phyloP scores from a whole-genome alignment of 2,113 vertebrate species.

The Tiliqua scincoides region DNA sequence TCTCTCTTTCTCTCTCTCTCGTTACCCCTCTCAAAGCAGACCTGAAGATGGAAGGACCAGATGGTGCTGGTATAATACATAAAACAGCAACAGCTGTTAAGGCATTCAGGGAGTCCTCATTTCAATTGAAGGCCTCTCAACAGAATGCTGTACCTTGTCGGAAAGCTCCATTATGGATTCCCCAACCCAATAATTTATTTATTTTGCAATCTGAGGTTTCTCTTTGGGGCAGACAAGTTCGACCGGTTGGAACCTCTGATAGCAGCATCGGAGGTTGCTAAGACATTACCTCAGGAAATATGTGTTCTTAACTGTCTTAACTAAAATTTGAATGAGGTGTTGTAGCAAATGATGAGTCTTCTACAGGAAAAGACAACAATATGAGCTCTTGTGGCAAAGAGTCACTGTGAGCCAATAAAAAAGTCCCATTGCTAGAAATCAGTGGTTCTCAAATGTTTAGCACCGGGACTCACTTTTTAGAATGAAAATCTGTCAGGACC shows the following conservation, averaged over 20 bases:
- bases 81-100: constrained; percentile 36
- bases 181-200: neutral
- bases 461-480: no score
- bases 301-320: neutral
- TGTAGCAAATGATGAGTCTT: neutral
- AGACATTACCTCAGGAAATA: rapidly evolving
- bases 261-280: neutral
- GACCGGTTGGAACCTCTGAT: neutral
- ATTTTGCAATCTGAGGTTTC: neutral
- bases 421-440: no score
- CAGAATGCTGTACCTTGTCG: neutral
- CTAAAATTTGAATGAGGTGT: neutral
- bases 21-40: constrained; percentile 12
- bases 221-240: neutral
- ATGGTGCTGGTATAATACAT: constrained; percentile 25
- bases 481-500: no score
- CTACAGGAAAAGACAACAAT: neutral
- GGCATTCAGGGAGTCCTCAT: neutral
- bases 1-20: no score
- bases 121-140: constrained; percentile 8
- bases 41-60: neutral
- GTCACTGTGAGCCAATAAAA: no score
- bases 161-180: rapidly evolving
- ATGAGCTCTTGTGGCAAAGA: neutral
- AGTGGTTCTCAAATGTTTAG: no score